Conservation (phyloP, 2,113 vertebrate genomes). For the Atractosteus spatula region DNA sequence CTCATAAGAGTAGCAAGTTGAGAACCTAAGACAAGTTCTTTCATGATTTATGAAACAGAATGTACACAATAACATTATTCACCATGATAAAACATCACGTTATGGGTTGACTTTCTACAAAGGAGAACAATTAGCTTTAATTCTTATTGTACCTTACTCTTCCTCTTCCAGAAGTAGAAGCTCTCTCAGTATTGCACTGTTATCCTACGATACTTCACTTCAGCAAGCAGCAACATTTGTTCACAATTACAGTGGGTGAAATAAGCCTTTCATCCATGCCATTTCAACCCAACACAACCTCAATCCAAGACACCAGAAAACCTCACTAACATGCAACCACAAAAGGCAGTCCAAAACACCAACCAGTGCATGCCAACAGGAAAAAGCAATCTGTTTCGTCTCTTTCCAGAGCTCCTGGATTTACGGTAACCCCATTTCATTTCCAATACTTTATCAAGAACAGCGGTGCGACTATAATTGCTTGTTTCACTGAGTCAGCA, state of each 20-base stretch:
- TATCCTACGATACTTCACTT: neutral
- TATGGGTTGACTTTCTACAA: too few relatives aligned
- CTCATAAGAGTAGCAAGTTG: too few relatives aligned
- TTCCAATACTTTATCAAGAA: constrained; percentile 51
- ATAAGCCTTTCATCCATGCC: neutral
- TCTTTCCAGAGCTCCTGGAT: constrained; percentile 23
- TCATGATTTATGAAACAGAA: too few relatives aligned
- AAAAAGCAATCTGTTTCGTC: constrained; percentile 31
- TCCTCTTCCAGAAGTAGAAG: too few relatives aligned
- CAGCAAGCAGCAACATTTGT: neutral
- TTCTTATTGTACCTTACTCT: neutral
- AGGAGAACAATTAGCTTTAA: too few relatives aligned
- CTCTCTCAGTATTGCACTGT: too few relatives aligned
- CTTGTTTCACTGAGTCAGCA: constrained; percentile 29
- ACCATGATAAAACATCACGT: too few relatives aligned
- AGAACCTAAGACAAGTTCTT: too few relatives aligned
- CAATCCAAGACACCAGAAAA: too few relatives aligned
- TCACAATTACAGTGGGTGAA: neutral
- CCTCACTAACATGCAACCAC: neutral
- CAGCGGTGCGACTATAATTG: constrained; percentile 37
- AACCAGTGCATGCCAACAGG: constrained; percentile 44
- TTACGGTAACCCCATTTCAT: constrained; percentile 53
- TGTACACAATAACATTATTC: too few relatives aligned
- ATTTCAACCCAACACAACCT: too few relatives aligned
- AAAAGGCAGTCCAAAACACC: constrained; percentile 19